These are phyloP conservation scores for Lagopus leucura DNA, from an alignment of 2,113 vertebrate species.

Conservation along the genomic window DNA sequence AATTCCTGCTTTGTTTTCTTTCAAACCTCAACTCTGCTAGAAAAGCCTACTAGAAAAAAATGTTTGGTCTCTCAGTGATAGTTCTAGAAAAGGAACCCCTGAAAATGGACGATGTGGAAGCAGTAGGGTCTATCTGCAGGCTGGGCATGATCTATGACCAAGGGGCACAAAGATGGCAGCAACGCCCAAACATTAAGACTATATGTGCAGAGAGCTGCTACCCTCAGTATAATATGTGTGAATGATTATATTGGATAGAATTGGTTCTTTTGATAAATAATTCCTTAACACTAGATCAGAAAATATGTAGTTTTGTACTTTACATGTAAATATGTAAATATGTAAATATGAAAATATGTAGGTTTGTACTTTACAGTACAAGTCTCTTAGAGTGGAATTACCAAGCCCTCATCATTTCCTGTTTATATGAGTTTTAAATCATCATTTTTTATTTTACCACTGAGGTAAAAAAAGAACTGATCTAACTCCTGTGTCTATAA, in stretches of 20 bases:
- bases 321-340: no score
- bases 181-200: background rate
- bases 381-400: background rate
- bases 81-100: background rate
- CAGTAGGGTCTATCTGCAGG: background rate
- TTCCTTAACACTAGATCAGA: background rate
- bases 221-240: background rate
- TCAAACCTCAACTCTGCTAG: background rate
- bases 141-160: background rate
- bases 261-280: background rate
- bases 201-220: background rate
- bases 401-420: rapidly evolving
- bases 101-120: background rate
- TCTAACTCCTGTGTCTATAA: background rate
- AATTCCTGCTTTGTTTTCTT: background rate
- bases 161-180: background rate
- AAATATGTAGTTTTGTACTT: rapidly evolving
- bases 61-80: background rate
- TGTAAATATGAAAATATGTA: rapidly evolving
- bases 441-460: background rate
- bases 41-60: background rate
- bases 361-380: background rate
- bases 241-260: rapidly evolving
- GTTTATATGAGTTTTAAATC: background rate
- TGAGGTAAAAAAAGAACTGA: background rate